Base-by-base conservation (phyloP, 2,797 vertebrate genomes). In the Karalla daura region DNA sequence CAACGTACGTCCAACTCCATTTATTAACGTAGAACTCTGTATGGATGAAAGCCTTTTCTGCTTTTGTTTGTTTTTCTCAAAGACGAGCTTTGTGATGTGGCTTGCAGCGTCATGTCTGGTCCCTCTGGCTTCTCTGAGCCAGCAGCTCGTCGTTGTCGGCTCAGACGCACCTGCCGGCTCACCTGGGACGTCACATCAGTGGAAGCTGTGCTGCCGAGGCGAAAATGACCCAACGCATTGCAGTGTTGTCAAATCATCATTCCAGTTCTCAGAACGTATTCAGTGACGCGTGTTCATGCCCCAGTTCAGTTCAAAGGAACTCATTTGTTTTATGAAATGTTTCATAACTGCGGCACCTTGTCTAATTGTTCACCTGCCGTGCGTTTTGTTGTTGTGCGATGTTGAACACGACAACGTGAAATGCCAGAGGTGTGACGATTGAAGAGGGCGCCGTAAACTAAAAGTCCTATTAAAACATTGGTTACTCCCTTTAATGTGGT, bases 401-500 rank as follows among this genome's bases (percentile, higher is more conserved):
- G n/a, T n/a, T n/a, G n/a, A 10, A 30, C 3, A 3, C 5, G 28
- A 30, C 5, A 10, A 30, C 10, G 28, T 30, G 28, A 30, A 30
- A 30, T 6, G 7, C 28, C 28, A 30, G 28, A 30, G 1, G 28
- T 10, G 7, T 6, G 10, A 3, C 8, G 10, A 6, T 30, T 30
- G 6, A 7, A 10, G 3, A 30, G 10, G 28, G 28, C 28, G 3
- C 28, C 10, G 28, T 71, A 78, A 81, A 80, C 83, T 72, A 49
- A 88, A 78, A 64, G n/a, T 58, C 0, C 36, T 41, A 91, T 80
- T 89, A 89, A 91, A 89, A 75, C 25, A 88, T 89, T 91, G 78
- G 71, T 44, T 75, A 53, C 76, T 82, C 76, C 58, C 58, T 40
- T 28, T 21, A n/a, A 35, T 5, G 17, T 40, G 43, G 27, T 59